These are phyloP conservation scores for Oostethus manadensis DNA, from an alignment of 2,113 vertebrate genomes.

Conservation along the genomic window DNA sequence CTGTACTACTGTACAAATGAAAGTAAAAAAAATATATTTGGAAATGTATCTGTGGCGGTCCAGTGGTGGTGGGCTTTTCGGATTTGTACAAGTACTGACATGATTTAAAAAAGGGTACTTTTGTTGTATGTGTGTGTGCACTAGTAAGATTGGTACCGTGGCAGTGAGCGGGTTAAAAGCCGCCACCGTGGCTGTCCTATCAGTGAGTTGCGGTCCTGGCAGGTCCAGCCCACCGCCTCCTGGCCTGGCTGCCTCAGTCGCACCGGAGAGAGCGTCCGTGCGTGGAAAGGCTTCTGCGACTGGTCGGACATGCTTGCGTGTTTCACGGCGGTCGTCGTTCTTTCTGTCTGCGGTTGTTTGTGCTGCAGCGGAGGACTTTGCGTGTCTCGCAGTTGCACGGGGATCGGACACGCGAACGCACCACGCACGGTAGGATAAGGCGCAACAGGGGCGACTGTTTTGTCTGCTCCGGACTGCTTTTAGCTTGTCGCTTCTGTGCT, in stretches of 20 bases:
- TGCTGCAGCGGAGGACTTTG: background rate
- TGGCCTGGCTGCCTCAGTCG: slow-evolving; percentile 11
- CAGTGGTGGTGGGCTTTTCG: too few species aligned
- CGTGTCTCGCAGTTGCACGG: background rate
- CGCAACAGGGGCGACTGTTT: too few species aligned
- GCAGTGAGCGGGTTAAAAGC: slow-evolving; percentile 62
- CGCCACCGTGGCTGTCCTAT: slow-evolving; percentile 45
- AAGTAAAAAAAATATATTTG: too few species aligned
- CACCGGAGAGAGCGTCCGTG: slow-evolving; percentile 11
- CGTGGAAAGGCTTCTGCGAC: slow-evolving; percentile 41
- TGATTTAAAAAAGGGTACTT: too few species aligned
- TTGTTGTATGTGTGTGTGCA: too few species aligned
- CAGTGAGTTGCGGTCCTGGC: slow-evolving; percentile 23
- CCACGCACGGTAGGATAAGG: too few species aligned
- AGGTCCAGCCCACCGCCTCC: slow-evolving; percentile 50
- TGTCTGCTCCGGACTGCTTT: too few species aligned
- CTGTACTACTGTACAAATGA: too few species aligned
- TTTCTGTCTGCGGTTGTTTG: background rate
- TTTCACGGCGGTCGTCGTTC: background rate
- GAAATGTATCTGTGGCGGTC: too few species aligned
- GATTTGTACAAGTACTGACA: too few species aligned
- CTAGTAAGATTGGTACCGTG: background rate
- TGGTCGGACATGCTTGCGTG: slow-evolving; percentile 41
- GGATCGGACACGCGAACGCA: too few species aligned
- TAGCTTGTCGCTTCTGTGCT: too few species aligned